A percentile compares a stretch with the other conserved stretches of the same genome.
These are phyloP conservation scores for Metallyticus violacea DNA, from an alignment of 2,888 invertebrate genomes.

Conservation along the genomic window DNA sequence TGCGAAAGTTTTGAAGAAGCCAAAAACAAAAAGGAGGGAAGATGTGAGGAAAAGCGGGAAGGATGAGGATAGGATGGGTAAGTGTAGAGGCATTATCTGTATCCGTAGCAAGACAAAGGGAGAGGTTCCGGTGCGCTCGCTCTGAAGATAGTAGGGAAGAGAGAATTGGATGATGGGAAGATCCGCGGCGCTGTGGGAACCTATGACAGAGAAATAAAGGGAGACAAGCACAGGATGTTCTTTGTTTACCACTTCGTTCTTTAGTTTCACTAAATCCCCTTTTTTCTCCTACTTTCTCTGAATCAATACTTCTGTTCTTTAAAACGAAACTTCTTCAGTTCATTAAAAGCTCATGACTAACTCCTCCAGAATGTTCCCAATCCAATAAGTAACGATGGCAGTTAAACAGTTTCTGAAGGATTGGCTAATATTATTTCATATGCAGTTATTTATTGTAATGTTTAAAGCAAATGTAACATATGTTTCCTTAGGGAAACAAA, in stretches of 20 bases:
- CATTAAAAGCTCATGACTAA: neutral
- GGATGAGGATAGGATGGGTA: neutral
- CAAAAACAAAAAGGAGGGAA: neutral
- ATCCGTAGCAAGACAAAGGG: conserved; percentile 20
- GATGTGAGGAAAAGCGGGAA: neutral
- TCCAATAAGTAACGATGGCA: too few species aligned
- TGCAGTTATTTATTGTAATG: too few species aligned
- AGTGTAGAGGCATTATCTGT: conserved; percentile 4
- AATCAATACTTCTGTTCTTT: neutral
- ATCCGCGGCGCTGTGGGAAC: neutral
- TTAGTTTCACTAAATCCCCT: neutral
- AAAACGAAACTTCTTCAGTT: neutral
- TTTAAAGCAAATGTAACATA: too few species aligned
- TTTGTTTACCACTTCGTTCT: neutral
- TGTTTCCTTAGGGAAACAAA: too few species aligned
- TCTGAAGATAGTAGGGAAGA: neutral
- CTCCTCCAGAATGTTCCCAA: neutral
- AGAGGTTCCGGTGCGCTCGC: neutral
- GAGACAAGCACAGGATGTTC: neutral
- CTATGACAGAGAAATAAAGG: conserved; percentile 16
- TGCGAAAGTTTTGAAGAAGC: neutral
- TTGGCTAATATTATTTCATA: too few species aligned
- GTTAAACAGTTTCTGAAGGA: too few species aligned
- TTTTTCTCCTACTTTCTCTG: neutral
- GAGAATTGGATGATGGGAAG: neutral